Conservation (phyloP, 2,888 invertebrate genomes). For the Oxytorus armatus region DNA sequence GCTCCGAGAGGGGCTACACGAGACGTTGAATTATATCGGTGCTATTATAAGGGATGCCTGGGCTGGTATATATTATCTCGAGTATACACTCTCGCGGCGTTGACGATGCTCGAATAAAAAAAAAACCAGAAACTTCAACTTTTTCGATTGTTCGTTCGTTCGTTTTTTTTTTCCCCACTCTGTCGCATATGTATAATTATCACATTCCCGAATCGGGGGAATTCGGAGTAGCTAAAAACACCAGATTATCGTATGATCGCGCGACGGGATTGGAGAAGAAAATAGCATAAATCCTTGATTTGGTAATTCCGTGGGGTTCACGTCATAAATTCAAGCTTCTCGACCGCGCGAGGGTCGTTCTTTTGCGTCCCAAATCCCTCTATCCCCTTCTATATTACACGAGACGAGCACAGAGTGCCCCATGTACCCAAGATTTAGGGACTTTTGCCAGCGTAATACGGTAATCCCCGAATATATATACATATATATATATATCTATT, state of each 20-base stretch:
- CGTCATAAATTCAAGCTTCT: conserved; percentile 82
- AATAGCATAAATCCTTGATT: conserved; percentile 81
- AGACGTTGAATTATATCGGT: conserved; percentile 48
- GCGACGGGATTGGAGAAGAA: conserved; percentile 62
- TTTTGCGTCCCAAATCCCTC: conserved; percentile 48
- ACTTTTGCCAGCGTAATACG: conserved; percentile 81
- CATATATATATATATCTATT: conserved; percentile 54
- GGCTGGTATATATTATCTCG: conserved; percentile 7
- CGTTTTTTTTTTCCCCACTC: conserved; percentile 6
- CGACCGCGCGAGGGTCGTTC: conserved; percentile 71
- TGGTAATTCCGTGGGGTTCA: conserved; percentile 81
- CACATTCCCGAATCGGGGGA: neutral
- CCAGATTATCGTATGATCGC: conserved; percentile 12
- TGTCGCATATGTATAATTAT: conserved; percentile 11
- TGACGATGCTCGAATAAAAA: conserved; percentile 2
- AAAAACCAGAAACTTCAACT: conserved; percentile 1
- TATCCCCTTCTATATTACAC: conserved; percentile 56
- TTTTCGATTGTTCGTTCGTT: neutral
- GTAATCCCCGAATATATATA: conserved; percentile 75
- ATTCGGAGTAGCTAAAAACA: neutral
- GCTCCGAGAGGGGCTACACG: neutral
- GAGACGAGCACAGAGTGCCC: conserved; percentile 65
- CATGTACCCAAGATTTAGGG: conserved; percentile 80
- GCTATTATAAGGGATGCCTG: conserved; percentile 28
- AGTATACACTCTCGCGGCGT: neutral